A percentile compares a stretch with the other conserved stretches of the same genome.
These are phyloP conservation scores for Clamator glandarius DNA, from an alignment of 2,797 vertebrate species.

Conservation along the genomic window DNA sequence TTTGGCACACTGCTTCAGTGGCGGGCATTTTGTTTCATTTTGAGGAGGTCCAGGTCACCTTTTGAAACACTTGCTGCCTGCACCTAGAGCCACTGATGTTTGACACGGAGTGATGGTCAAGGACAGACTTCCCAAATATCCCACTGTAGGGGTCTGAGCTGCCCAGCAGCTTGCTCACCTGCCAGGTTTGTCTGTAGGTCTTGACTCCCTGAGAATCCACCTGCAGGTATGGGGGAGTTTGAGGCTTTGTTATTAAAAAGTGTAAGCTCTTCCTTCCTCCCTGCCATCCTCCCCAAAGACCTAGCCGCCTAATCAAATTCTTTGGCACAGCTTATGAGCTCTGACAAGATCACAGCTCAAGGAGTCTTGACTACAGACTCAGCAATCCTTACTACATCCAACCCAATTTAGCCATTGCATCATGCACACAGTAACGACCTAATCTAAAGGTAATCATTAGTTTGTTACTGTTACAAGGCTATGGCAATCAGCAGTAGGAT, in stretches of 20 bases:
- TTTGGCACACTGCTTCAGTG: neutral
- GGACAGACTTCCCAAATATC: neutral
- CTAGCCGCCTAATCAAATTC: slow-evolving; percentile 26
- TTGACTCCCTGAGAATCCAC: neutral
- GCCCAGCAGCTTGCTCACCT: neutral
- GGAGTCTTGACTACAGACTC: slow-evolving; percentile 66
- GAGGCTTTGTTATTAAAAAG: neutral
- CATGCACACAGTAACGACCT: neutral
- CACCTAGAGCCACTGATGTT: neutral
- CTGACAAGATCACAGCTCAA: slow-evolving; percentile 65
- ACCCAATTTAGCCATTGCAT: slow-evolving; percentile 40
- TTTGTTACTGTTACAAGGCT: slow-evolving; percentile 19
- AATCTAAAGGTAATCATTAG: slow-evolving; percentile 63
- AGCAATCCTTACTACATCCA: slow-evolving; percentile 58
- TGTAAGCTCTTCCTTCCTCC: neutral
- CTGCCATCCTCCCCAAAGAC: neutral
- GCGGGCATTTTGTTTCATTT: neutral
- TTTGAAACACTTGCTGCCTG: accelerated
- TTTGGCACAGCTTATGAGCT: slow-evolving; percentile 56
- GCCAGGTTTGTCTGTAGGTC: neutral
- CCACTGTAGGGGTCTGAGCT: neutral
- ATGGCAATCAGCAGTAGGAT: slow-evolving; percentile 3
- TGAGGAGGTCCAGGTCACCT: neutral
- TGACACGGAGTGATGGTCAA: neutral
- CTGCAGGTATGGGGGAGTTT: neutral